Base-by-base conservation (phyloP, 30 jellyfish, hydroid and myxozoan species). In the Turritopsis dohrnii region DNA sequence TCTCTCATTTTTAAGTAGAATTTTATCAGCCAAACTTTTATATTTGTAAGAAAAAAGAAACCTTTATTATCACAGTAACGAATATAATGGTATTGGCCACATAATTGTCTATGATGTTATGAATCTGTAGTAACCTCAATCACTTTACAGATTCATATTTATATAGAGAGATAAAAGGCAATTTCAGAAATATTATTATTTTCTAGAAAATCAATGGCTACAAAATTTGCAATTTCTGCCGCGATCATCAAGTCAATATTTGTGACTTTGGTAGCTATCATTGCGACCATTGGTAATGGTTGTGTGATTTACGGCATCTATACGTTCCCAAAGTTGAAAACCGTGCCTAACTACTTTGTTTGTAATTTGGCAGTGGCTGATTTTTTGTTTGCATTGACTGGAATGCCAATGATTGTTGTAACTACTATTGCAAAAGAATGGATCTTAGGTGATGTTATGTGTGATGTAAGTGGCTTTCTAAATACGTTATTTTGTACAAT, bases 291-390 rank as follows among this genome's bases (percentile, higher is more conserved):
- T 41, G 99, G 99, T 29, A 94, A 94, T 83, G 41, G 72, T 9
- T 71, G 84, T 9, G 99, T 94, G 16, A 84, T 96, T 71, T 54
- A 82, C 26, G 96, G 97, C 1, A 89, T 94, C 29, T 27, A 74
- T 81, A 86, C 65, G 80, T 79, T 86, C 75, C 66, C 72, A 31
- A 88, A 91, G 54, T 85, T 94, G 4, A 90, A 86, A 77, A 89
- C 97, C 16, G 72, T 94, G 76, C 95, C 99, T 1, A 94, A 94
- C 84, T 94, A 89, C 72, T 85, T 90, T 75, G 97, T 94, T 18
- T 89, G 89, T 65, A 94, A 86, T 76, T 88, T 94, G 21, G 99
- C 99, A 22, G 79, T 89, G 20, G 96, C 99, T 8, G 99, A 94
- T 74, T 79, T 94, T n/a, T 88, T 94, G 0, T 94, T 88, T 30